Evolutionary conservation across 1,140 invertebrate genomes (phyloP).

Genomic region (Eueides isabella): DNA sequence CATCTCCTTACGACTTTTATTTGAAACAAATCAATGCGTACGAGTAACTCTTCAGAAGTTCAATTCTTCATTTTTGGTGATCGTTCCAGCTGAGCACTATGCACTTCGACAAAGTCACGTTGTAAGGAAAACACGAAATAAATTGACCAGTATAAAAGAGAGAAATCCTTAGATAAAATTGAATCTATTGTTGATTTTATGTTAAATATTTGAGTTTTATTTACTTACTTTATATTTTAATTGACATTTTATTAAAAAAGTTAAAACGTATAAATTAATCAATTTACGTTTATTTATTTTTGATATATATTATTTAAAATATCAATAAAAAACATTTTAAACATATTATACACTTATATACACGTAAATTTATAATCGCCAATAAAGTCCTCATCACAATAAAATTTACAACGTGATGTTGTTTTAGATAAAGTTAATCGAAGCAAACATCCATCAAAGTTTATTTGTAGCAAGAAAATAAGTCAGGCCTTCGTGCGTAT

Average conservation of each 20-base stretch:
- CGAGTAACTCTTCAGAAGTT: not conserved
- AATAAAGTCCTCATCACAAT: constrained; percentile 1
- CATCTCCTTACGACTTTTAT: not conserved
- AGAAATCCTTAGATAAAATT: no score
- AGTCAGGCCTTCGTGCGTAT: constrained; percentile 40
- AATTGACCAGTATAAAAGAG: no score
- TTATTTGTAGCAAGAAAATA: constrained; percentile 30
- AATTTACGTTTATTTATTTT: not conserved
- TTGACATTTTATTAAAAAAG: not conserved
- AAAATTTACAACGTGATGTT: constrained; percentile 5
- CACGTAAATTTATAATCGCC: constrained; percentile 3
- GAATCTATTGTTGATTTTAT: not conserved
- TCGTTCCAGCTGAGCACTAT: no score
- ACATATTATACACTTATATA: not conserved
- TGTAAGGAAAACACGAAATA: no score
- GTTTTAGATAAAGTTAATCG: constrained; percentile 19
- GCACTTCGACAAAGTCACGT: no score
- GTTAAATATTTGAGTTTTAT: not conserved
- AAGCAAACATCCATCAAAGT: constrained; percentile 11
- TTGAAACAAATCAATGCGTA: constrained; percentile 11
- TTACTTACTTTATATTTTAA: not conserved
- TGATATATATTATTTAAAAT: not conserved
- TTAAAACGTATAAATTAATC: not conserved
- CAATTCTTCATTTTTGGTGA: no score
- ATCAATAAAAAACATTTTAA: no score